phyloP scores from a whole-genome alignment of 2,797 vertebrate species.

The Aplochiton taeniatus region DNA sequence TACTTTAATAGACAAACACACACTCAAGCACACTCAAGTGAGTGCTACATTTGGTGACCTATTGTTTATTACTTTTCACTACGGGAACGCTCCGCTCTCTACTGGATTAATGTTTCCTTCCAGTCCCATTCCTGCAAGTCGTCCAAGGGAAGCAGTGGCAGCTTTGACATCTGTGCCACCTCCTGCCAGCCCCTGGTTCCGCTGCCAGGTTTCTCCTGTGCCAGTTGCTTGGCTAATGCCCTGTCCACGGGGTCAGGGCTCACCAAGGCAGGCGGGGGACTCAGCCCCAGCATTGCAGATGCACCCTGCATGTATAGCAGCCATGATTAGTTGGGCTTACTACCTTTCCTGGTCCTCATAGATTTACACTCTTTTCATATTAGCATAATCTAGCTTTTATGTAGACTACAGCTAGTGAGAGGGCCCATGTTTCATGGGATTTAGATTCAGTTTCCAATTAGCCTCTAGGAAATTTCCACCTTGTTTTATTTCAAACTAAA shows the following conservation, averaged over 20 bases:
- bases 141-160: conserved; percentile 28
- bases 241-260: conserved; percentile 24
- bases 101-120: not conserved
- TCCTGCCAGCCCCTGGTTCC: conserved; percentile 44
- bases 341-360: conserved; percentile 22
- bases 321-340: conserved; percentile 33
- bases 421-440: too few species aligned
- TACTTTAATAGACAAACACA: too few species aligned
- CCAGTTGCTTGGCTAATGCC: conserved; percentile 12
- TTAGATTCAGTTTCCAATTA: too few species aligned
- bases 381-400: not conserved
- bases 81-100: not conserved
- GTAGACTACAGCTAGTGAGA: too few species aligned
- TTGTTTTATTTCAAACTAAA: too few species aligned
- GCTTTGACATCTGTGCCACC: conserved; percentile 58
- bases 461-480: too few species aligned
- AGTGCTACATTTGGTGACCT: too few species aligned
- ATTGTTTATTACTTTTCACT: conserved; percentile 1
- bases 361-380: conserved; percentile 1
- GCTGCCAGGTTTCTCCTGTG: conserved; percentile 40
- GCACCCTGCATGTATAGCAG: conserved; percentile 6
- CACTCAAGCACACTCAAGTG: too few species aligned
- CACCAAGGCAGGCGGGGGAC: conserved; percentile 10
- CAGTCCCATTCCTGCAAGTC: conserved; percentile 10
- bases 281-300: conserved; percentile 15